phyloP scores from a whole-genome alignment of 2,797 vertebrate species.

The Tenualosa thibaudeaui region DNA sequence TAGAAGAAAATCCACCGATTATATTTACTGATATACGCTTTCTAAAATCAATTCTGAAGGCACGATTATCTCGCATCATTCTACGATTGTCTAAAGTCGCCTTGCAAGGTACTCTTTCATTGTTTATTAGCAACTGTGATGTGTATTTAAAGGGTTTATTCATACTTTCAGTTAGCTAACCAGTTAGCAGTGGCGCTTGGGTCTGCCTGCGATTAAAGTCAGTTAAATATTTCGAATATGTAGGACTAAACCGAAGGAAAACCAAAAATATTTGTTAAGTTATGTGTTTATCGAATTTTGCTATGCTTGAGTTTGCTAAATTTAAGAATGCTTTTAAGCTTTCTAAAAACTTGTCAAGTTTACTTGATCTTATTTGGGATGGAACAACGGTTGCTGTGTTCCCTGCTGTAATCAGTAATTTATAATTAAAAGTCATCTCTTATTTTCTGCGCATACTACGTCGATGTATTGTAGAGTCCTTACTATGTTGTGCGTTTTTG shows the following conservation, averaged over 20 bases:
- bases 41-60: not conserved
- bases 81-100: not conserved
- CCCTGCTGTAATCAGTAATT: not conserved
- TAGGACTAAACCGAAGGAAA: not conserved
- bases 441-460: not conserved
- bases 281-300: not conserved
- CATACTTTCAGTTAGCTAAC: not conserved
- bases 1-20: conserved; percentile 6
- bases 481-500: not conserved
- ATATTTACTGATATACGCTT: not conserved
- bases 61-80: not conserved
- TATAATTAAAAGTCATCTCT: too few species aligned
- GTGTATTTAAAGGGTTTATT: not conserved
- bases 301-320: not conserved
- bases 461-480: not conserved
- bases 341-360: not conserved
- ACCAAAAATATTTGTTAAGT: not conserved
- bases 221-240: not conserved
- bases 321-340: not conserved
- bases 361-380: not conserved
- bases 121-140: not conserved
- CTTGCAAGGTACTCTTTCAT: not conserved
- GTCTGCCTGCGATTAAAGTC: not conserved
- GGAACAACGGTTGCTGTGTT: too few species aligned
- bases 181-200: not conserved